These are phyloP conservation scores for Listrodromus nycthemerus DNA, from an alignment of 2,888 invertebrate species.

Conservation along the genomic window DNA sequence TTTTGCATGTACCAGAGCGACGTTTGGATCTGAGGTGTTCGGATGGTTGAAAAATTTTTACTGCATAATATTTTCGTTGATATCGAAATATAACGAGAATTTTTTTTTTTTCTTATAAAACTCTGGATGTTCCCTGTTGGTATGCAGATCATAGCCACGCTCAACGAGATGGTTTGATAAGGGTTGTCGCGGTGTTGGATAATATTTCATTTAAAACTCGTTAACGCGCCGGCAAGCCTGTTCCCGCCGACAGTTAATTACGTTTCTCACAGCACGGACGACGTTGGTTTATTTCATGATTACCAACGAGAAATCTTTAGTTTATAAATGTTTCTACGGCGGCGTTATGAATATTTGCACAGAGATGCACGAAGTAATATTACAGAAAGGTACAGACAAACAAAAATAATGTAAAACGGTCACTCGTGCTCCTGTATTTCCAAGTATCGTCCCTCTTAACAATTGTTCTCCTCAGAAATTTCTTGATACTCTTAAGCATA, in stretches of 20 bases:
- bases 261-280: conserved; percentile 25
- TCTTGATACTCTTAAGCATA: too few species aligned
- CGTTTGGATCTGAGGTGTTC: neutral
- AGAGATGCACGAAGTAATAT: conserved; percentile 4
- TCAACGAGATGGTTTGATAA: conserved; percentile 53
- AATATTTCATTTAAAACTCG: conserved; percentile 54
- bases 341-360: conserved; percentile 1
- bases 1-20: neutral
- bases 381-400: neutral
- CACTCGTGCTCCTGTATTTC: neutral
- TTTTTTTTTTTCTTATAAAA: neutral
- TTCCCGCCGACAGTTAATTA: conserved; percentile 44
- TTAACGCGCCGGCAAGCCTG: conserved; percentile 43
- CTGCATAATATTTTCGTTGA: neutral
- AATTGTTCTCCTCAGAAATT: neutral
- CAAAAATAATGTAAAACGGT: neutral
- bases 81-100: neutral
- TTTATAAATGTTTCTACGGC: conserved; percentile 37
- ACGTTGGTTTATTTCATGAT: conserved; percentile 46
- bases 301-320: conserved; percentile 24
- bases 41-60: neutral
- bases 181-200: conserved; percentile 45
- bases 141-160: conserved; percentile 13
- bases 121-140: neutral
- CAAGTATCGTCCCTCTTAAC: neutral